Evolutionary conservation across 2,113 vertebrate species (phyloP).

Genomic region (Lasiurus borealis): DNA sequence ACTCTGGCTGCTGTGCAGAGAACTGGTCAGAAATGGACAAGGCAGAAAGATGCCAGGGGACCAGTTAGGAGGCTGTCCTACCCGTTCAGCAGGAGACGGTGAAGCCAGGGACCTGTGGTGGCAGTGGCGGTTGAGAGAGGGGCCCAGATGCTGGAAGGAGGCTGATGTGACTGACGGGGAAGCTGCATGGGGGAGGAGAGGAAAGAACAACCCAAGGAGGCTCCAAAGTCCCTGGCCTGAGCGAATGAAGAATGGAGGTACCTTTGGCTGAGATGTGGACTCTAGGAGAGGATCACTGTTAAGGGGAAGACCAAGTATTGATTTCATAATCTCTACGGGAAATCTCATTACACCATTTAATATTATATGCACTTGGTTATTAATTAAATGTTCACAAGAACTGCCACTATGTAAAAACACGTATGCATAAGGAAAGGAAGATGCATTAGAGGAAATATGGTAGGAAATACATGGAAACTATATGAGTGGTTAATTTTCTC

Average conservation of each 20-base stretch:
- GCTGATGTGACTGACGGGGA: no score
- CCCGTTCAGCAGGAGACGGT: neutral
- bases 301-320: neutral
- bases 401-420: neutral
- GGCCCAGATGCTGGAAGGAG: neutral
- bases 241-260: neutral
- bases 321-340: neutral
- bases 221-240: neutral
- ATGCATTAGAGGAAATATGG: accelerated
- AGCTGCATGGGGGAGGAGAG: neutral
- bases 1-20: no score
- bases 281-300: neutral
- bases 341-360: neutral
- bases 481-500: neutral
- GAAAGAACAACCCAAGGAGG: neutral
- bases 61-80: neutral
- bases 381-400: neutral
- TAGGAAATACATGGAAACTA: neutral
- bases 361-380: neutral
- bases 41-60: neutral
- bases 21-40: neutral
- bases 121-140: neutral
- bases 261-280: neutral
- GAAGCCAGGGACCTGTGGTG: no score
- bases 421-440: neutral